Base-by-base conservation (phyloP, 1,140 invertebrate genomes). In the Melipona quadrifasciata region DNA sequence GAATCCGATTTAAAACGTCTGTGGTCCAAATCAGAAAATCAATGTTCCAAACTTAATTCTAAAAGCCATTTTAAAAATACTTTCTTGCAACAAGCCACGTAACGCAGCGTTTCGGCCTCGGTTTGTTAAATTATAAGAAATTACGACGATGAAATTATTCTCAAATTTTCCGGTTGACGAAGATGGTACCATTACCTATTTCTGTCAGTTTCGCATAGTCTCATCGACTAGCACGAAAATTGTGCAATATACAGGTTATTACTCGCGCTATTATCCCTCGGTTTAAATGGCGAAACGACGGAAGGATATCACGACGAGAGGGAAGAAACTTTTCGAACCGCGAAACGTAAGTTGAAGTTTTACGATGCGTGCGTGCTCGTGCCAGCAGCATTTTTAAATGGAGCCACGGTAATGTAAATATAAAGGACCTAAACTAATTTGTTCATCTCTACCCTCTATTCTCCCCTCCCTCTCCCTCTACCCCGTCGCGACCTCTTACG, bases 361-460 rank as follows among this genome's bases (percentile, higher is more conserved):
- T 76, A 34, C 73, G 47, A 80, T 19, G 82, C 34, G 47, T n/a
- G 81, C 19, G 53, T 74, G 51, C 21, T 17, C 6, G 27, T 47
- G 55, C 11, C 64, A 67, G 65, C 27, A 74, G 79, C 39, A 47
- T 80, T 78, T 89, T 86, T 86, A 16, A 76, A 80, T 58, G 73
- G 58, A 76, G 55, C 34, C 57, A 76, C 58, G 75, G 71, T 67
- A 71, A 68, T 86, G 87, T 87, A 91, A 91, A 92, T 87, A 90
- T 87, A 84, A 75, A 70, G 73, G 79, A 82, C 78, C 82, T 91
- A 90, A 92, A 91, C 90, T 92, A 91, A 92, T 92, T 91, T 91
- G 85, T 89, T 80, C 77, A 8, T 27, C 82, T 77, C 1, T n/a
- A 39, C 39, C 31, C 1, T 21, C n/a, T 21, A 67, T 64, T 72